Base-by-base conservation (phyloP, 2,797 vertebrate genomes). In the Bovichtus diacanthus region DNA sequence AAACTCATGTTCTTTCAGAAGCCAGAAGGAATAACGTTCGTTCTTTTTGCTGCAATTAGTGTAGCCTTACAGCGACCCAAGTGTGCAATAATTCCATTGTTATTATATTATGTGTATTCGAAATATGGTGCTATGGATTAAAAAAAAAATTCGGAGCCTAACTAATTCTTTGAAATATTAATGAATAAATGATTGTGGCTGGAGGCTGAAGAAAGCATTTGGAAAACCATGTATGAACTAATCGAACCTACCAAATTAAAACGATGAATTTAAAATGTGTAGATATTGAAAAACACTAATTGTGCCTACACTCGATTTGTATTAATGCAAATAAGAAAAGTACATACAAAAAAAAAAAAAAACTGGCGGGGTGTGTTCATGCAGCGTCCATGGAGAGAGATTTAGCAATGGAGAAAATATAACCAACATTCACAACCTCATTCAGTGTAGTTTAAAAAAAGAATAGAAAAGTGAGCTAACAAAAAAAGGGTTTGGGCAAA, bases 51-150 rank as follows among this genome's bases (percentile, higher is more conserved):
- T 19, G 5, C n/a, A 13, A 27, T 39, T 16, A 21, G 31, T 19
- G 15, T 23, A 25, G 27, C 12, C 2, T 1, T 6, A 13, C 27
- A 47, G 19, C 10, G 3, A 9, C 23, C 6, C 15, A 59, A 27
- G 31, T 59, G 31, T 34, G 7, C 38, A 5, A 19, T 36, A 10
- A 56, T 6, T 34, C 34, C 34, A 7, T 34, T 34, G 34, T 9
- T 46, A 41, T 41, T 13, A 13, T 3, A 27, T 25, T 29, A 21
- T 9, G 8, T 27, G 34, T 43, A 6, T 54, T 29, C 21, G 25
- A 19, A 39, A 43, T 7, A 11, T 16, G n/a, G 27, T 2, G 4
- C 1, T 2, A 0, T 25, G 21, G 21, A 0, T n/a, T 2, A n/a
- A 29, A 44, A 21, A 53, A 15, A n/a, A 34, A 6, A 34, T 6